Evolutionary conservation across 2,888 invertebrate species (phyloP).

Genomic region (Pecten maximus): DNA sequence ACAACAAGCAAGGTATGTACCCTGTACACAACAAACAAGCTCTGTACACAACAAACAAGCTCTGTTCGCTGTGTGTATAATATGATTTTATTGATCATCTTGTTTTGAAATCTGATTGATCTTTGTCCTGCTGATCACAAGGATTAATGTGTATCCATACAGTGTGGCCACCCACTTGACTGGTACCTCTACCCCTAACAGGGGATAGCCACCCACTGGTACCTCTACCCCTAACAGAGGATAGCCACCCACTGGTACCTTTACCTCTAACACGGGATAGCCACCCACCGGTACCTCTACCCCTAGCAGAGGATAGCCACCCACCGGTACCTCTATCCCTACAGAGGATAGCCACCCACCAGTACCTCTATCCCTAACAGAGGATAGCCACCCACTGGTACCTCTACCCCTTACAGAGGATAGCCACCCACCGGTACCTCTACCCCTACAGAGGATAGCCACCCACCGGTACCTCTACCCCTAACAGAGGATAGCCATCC

Average conservation of each 20-base stretch:
- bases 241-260: not conserved
- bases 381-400: not conserved
- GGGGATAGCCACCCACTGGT: not conserved
- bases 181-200: too few species aligned
- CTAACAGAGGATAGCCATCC: not conserved
- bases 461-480: not conserved
- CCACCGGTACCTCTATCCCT: not conserved
- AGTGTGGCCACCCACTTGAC: not conserved
- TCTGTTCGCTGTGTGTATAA: not conserved
- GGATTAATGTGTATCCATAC: not conserved
- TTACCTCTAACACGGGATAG: not conserved
- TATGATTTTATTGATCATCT: constrained; percentile 1
- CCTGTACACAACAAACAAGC: not conserved
- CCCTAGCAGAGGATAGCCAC: not conserved
- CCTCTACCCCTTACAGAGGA: not conserved
- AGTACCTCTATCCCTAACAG: not conserved
- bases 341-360: not conserved
- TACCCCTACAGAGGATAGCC: not conserved
- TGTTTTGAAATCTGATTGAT: not conserved
- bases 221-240: not conserved
- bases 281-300: not conserved
- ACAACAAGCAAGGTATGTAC: not conserved
- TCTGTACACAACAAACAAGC: too few species aligned
- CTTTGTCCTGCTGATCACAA: not conserved
- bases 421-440: not conserved